Base-by-base conservation (phyloP, 1,140 invertebrate species). In the Caerostris extrusa region DNA sequence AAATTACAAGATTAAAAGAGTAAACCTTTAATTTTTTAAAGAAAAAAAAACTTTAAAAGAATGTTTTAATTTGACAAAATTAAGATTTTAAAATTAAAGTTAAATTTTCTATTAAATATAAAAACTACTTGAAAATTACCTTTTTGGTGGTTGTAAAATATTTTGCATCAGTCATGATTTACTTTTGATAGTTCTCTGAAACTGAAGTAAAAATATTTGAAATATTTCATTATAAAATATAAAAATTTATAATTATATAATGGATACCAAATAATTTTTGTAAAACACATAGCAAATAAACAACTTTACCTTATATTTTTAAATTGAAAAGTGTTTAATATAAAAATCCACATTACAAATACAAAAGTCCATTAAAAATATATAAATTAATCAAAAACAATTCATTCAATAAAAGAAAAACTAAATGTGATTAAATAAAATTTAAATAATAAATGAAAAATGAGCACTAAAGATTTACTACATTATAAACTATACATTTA, bases 141-240 rank as follows among this genome's bases (percentile, higher is more conserved):
- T 96, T 99, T 96, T 99, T 99, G 93, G 99, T 99, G 94, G 99
- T 99, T 7, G 99, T 99, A 96, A 99, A 99, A 97, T 99, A 99
- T 96, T 99, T 99, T 77, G 99, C 99, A 96, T 99, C 99, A 77
- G 99, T 99, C 99, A 99, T 99, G 57, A 17, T 85, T 58, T n/a
- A 2, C 19, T 12, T 85, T 85, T 85, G 19, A 67, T 67, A 3
- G n/a, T 14, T n/a, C n/a, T 67, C n/a, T 67, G 12, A 67, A 12
- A 14, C 12, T 14, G n/a, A 67, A 67, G 64, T 14, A 7, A 5
- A 34, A 34, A 34, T 34, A 34, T 34, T 34, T 34, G 34, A 34
- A 34, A 34, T 34, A 34, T 34, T 34, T 34, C 34, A 34, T 34
- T 34, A 34, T 34, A 34, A 34, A 34, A 34, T 67, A 67, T 10